These are phyloP conservation scores for Meloe dianella DNA, from an alignment of 2,888 invertebrate species.

Conservation along the genomic window DNA sequence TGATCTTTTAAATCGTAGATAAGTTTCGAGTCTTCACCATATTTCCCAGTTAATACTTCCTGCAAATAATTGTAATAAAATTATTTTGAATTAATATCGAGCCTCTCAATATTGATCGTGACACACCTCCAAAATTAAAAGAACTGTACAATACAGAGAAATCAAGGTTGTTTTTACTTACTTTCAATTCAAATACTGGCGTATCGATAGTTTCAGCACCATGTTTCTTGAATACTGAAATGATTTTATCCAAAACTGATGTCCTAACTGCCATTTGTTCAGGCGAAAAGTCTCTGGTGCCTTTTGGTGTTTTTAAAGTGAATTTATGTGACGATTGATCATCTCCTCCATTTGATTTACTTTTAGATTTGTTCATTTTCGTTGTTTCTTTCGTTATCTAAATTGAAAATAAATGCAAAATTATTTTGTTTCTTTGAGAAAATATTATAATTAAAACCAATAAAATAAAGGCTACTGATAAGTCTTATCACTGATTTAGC, in stretches of 20 bases:
- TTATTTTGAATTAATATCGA: not conserved
- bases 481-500: conserved; percentile 22
- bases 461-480: too few species aligned
- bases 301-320: conserved; percentile 88
- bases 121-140: not conserved
- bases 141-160: not conserved
- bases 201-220: conserved; percentile 99
- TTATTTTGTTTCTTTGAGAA: conserved; percentile 17
- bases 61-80: conserved; percentile 66
- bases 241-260: conserved; percentile 83
- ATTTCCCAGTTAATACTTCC: conserved; percentile 98
- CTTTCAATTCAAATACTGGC: conserved; percentile 96
- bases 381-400: conserved; percentile 88
- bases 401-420: conserved; percentile 24
- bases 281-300: conserved; percentile 93
- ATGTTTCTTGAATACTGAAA: conserved; percentile 90
- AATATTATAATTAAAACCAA: too few species aligned
- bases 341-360: conserved; percentile 68
- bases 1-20: conserved; percentile 99
- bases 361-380: conserved; percentile 81
- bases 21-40: conserved; percentile 98
- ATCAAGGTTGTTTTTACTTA: conserved; percentile 51
- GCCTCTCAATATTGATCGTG: not conserved
- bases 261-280: conserved; percentile 94
- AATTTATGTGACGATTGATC: conserved; percentile 72